A percentile compares a stretch with the other conserved stretches of the same genome.
phyloP scores from a whole-genome alignment of 2,113 vertebrate genomes.

The Hemiscyllium ocellatum region DNA sequence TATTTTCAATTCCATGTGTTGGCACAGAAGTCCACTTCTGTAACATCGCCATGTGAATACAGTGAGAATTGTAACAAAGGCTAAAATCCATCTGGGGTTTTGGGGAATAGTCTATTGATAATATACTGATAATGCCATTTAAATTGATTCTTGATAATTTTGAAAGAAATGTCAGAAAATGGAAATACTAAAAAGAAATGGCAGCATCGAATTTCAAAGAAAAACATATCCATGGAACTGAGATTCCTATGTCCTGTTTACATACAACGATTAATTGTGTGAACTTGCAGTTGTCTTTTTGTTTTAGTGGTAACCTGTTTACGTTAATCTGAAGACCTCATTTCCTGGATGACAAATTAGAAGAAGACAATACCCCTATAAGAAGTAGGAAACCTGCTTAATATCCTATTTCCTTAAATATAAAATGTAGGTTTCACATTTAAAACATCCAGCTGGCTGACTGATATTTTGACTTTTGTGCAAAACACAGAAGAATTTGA shows the following conservation, averaged over 20 bases:
- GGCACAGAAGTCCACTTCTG: not conserved
- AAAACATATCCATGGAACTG: not conserved
- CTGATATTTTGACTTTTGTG: not conserved
- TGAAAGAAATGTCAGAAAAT: not conserved
- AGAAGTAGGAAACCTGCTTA: not conserved
- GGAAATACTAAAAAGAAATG: not conserved
- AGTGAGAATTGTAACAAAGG: not conserved
- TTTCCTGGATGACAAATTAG: not conserved
- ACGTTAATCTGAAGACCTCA: not conserved
- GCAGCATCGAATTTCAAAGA: not conserved
- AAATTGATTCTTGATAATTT: not conserved
- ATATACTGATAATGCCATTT: not conserved
- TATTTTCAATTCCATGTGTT: not conserved
- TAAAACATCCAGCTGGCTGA: not conserved
- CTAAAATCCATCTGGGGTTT: not conserved
- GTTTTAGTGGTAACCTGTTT: not conserved
- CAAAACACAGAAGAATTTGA: not conserved
- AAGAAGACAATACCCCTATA: not conserved
- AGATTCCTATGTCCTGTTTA: not conserved
- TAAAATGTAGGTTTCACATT: not conserved
- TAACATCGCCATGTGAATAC: not conserved
- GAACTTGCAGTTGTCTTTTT: not conserved
- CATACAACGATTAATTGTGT: not conserved
- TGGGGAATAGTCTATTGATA: not conserved
- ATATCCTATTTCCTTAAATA: conserved; percentile 18